Evolutionary conservation across 1,140 invertebrate species (phyloP).

Genomic region (Sitobion miscanthi): DNA sequence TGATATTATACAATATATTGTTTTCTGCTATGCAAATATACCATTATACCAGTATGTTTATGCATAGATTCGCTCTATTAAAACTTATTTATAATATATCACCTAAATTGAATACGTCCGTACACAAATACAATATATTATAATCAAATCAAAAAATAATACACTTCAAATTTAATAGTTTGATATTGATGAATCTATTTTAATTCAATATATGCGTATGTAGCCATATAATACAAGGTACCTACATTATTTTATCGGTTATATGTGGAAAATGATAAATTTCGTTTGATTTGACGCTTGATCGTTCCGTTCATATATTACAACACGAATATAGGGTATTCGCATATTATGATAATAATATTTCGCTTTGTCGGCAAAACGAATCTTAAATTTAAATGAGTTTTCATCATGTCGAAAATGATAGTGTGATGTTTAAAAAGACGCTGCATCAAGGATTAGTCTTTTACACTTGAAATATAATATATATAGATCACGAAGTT

Average conservation of each 20-base stretch:
- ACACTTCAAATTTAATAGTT: neutral
- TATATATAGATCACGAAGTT: neutral
- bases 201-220: neutral
- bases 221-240: no score
- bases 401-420: neutral
- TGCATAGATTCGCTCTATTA: no score
- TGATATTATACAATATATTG: no score
- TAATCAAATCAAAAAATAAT: neutral
- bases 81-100: neutral
- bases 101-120: neutral
- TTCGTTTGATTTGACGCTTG: neutral
- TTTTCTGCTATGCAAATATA: no score
- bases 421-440: neutral
- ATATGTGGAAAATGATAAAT: neutral
- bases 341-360: no score
- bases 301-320: neutral
- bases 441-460: neutral
- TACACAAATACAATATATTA: neutral
- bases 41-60: no score
- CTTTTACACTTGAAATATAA: neutral
- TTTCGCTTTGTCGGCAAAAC: no score
- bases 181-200: neutral
- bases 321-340: neutral
- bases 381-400: neutral
- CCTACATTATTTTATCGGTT: no score